phyloP scores from a whole-genome alignment of 2,797 vertebrate species.

The Danio jaintianensis region DNA sequence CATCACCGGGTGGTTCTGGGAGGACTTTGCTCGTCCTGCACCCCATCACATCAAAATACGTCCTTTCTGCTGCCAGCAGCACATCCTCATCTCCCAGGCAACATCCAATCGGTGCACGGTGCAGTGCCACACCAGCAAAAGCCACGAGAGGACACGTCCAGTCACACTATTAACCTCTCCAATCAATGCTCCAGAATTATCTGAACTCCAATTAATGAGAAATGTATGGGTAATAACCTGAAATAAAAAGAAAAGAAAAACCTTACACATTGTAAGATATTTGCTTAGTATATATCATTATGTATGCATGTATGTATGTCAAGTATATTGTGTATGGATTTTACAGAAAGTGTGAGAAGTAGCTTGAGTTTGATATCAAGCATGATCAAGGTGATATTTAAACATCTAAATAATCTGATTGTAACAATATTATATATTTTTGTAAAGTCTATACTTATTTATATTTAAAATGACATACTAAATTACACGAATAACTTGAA shows the following conservation, averaged over 20 bases:
- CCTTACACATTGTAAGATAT: background rate
- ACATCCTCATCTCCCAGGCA: conserved; percentile 62
- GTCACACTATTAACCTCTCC: conserved; percentile 6
- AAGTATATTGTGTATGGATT: background rate
- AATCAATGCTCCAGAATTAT: conserved; percentile 2
- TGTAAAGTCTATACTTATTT: background rate
- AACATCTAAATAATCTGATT: background rate
- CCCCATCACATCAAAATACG: conserved; percentile 93
- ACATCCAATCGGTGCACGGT: conserved; percentile 41
- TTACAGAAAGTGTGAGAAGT: background rate
- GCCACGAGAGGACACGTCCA: conserved; percentile 22
- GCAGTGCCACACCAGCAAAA: conserved; percentile 35
- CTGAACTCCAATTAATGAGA: background rate
- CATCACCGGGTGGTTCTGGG: conserved; percentile 94
- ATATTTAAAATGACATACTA: background rate
- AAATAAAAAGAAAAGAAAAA: conserved; percentile 18
- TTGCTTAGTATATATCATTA: background rate
- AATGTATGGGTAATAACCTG: conserved; percentile 23
- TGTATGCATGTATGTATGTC: background rate
- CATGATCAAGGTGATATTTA: background rate
- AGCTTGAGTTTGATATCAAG: no score
- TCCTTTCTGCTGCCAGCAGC: conserved; percentile 71
- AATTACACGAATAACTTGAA: background rate
- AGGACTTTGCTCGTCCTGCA: conserved; percentile 99
- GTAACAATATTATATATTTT: background rate